Evolutionary conservation across 1,140 invertebrate species (phyloP).

Genomic region (Berghia stephanieae): DNA sequence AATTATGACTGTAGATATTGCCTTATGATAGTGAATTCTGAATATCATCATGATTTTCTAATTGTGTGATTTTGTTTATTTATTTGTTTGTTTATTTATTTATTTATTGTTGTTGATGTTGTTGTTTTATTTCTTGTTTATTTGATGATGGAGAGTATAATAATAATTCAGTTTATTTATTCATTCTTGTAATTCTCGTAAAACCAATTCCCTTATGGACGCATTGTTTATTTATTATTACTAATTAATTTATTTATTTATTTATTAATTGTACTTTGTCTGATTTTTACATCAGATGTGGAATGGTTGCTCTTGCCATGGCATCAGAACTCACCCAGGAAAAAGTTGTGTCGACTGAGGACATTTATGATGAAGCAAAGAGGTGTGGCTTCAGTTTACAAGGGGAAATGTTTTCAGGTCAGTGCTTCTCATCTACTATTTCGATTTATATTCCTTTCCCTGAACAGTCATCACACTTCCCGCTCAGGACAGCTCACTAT

Average conservation of each 20-base stretch:
- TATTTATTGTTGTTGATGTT: too few species aligned
- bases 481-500: not conserved
- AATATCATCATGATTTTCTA: too few species aligned
- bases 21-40: too few species aligned
- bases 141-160: too few species aligned
- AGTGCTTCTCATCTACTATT: too few species aligned
- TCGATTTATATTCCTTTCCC: conserved; percentile 40
- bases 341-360: conserved; percentile 66
- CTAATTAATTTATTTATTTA: not conserved
- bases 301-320: conserved; percentile 83
- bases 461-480: conserved; percentile 57
- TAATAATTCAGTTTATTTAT: too few species aligned
- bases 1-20: too few species aligned
- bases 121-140: too few species aligned
- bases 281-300: conserved; percentile 73
- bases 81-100: too few species aligned
- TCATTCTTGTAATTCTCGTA: too few species aligned
- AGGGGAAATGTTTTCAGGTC: conserved; percentile 85
- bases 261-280: not conserved
- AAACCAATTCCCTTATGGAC: too few species aligned
- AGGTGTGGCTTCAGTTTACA: conserved; percentile 76
- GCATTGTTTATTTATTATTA: not conserved
- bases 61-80: too few species aligned
- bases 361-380: conserved; percentile 74
- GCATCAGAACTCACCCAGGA: conserved; percentile 71